Base-by-base conservation (phyloP, 37 sponge, comb jelly and placozoan species). In the Aphrocallistes beatrix region DNA sequence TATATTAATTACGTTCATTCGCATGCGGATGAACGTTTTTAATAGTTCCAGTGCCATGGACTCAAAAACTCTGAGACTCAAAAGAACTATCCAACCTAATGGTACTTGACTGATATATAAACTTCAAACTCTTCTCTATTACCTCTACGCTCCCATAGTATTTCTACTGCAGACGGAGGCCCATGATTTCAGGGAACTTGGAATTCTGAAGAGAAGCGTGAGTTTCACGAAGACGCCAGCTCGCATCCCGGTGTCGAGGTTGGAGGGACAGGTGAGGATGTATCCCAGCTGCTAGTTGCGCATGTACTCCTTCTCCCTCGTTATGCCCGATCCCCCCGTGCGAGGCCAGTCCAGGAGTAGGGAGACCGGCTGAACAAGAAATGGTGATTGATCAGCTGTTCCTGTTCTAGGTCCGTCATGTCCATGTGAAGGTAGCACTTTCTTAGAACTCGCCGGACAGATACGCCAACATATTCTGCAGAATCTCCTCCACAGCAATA, bases 371-470 rank as follows among this genome's bases (percentile, higher is more conserved):
- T 82, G 87, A 96, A 93, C 38, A 96, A 88, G 87, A 96, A 96
- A 87, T 96, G 96, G 51, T 96, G 93, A 36, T 87, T 92, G 23
- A 96, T 90, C 37, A 96, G 88, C 91, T 96, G 87, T 81, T 93
- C 88, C 38, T 88, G 93, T 17, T 82, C 84, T 13, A 82, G 93
- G 37, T 90, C 89, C 37, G 85, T 39, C 96, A 95, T 95, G 0
- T 85, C 88, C 36, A 37, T 38, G 50, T 92, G 96, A 23, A 93
- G 88, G 49, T 91, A 92, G 88, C 91, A 95, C 21, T 87, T 87
- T 25, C 96, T 93, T 0, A 45, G 1, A 90, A 83, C 37, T 87
- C 90, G 1, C 89, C 93, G 13, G 85, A 82, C 36, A 95, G 86
- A 10, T 88, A 86, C 17, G 51, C 69, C 81, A 90, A 82, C 6